Percentiles rank a stretch among this genome's conserved stretches.
Evolutionary conservation across 2,888 invertebrate species (phyloP).

Genomic region (Cerastoderma edule): DNA sequence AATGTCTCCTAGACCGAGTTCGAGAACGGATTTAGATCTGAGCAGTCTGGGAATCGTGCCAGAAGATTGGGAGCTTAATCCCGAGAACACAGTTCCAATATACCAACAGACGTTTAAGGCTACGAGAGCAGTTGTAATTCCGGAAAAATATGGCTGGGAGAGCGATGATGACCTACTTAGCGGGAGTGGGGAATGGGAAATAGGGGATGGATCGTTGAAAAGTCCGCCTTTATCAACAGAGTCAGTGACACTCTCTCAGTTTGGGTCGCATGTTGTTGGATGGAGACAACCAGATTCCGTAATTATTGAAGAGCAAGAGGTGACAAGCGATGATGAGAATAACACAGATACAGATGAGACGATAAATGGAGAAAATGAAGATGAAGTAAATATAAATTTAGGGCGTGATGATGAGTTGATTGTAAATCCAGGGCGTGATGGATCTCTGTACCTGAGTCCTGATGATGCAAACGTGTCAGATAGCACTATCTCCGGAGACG

Average conservation of each 20-base stretch:
- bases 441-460: not conserved
- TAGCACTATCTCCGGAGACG: not conserved
- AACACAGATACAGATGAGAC: slow-evolving; percentile 23
- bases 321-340: slow-evolving; percentile 18
- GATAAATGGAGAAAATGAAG: slow-evolving; percentile 7
- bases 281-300: slow-evolving; percentile 47
- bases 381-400: no score
- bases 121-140: slow-evolving; percentile 37
- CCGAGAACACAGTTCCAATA: slow-evolving; percentile 49
- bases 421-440: not conserved
- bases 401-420: not conserved
- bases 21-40: slow-evolving; percentile 45
- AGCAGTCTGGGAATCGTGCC: slow-evolving; percentile 41
- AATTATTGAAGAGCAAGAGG: slow-evolving; percentile 48
- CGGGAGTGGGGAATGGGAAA: slow-evolving; percentile 35
- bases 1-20: slow-evolving; percentile 51
- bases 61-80: slow-evolving; percentile 28
- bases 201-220: slow-evolving; percentile 40
- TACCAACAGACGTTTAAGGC: slow-evolving; percentile 46
- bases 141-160: slow-evolving; percentile 56
- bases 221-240: slow-evolving; percentile 51
- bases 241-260: slow-evolving; percentile 34
- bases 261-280: slow-evolving; percentile 40
- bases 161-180: slow-evolving; percentile 55
- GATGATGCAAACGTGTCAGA: not conserved